Conservation (phyloP, 1,140 invertebrate species). For the Drosophila bipectinata region DNA sequence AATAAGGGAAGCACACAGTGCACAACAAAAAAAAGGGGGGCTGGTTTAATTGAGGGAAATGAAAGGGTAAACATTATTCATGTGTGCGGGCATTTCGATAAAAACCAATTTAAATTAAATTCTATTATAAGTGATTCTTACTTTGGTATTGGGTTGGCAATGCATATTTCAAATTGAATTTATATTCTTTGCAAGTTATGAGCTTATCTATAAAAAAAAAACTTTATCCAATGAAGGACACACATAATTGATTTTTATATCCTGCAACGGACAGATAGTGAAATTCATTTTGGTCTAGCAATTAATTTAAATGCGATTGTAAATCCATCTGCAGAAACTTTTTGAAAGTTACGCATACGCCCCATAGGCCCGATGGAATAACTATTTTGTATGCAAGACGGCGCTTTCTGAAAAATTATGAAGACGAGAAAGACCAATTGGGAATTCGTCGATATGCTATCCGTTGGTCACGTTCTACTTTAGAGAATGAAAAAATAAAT, state of each 20-base stretch:
- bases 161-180: slow-evolving; percentile 12
- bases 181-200: not conserved
- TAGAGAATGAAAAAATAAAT: slow-evolving; percentile 43
- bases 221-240: not conserved
- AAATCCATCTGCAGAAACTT: slow-evolving; percentile 29
- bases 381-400: slow-evolving; percentile 62
- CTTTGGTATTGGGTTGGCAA: not conserved
- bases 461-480: slow-evolving; percentile 55
- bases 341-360: slow-evolving; percentile 48
- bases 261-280: not conserved
- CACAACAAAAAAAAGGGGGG: slow-evolving; percentile 3
- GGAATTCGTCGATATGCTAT: slow-evolving; percentile 22
- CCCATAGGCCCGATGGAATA: slow-evolving; percentile 23
- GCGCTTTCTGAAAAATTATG: slow-evolving; percentile 48
- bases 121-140: slow-evolving; percentile 14
- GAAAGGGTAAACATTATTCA: slow-evolving; percentile 6
- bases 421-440: slow-evolving; percentile 41
- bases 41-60: not conserved
- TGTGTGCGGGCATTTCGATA: slow-evolving; percentile 10
- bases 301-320: slow-evolving; percentile 46
- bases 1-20: not conserved
- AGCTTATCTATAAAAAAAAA: slow-evolving; percentile 3
- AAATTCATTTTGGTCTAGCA: slow-evolving; percentile 8
- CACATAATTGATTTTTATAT: slow-evolving; percentile 19
- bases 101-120: slow-evolving; percentile 25